Percentiles rank a stretch among this genome's conserved stretches.
phyloP scores from a whole-genome alignment of 2,113 vertebrate genomes.

The Sylvicapra grimmia region DNA sequence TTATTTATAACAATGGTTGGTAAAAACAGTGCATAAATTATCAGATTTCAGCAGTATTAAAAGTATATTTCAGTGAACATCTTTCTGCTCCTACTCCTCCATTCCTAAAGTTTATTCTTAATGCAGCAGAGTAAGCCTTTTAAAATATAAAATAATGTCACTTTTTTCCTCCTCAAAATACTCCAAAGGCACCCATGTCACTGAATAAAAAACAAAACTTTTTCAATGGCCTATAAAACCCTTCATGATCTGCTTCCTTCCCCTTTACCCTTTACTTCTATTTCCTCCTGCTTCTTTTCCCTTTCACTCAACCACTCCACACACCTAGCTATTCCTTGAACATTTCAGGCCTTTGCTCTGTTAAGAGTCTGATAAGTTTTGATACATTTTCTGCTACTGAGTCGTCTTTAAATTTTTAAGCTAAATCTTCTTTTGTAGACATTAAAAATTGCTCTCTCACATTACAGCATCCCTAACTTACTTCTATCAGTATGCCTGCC shows the following conservation, averaged over 20 bases:
- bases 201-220: background rate
- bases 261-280: background rate
- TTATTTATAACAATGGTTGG: background rate
- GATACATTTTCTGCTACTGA: background rate
- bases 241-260: background rate
- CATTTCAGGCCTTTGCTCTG: background rate
- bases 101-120: background rate
- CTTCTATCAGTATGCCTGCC: background rate
- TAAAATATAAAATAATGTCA: background rate
- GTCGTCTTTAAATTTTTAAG: background rate
- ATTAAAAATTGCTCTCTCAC: background rate
- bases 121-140: background rate
- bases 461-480: background rate
- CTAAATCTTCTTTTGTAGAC: background rate
- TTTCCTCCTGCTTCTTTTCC: background rate
- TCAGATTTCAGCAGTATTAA: background rate
- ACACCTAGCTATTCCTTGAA: background rate
- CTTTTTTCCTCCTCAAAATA: background rate
- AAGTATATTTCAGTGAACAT: background rate
- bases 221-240: background rate
- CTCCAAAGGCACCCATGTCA: background rate
- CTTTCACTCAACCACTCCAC: background rate
- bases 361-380: background rate
- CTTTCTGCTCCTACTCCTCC: background rate
- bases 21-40: background rate